Conservation (phyloP, 2,888 invertebrate genomes). For the Leptopterna dolabrata region DNA sequence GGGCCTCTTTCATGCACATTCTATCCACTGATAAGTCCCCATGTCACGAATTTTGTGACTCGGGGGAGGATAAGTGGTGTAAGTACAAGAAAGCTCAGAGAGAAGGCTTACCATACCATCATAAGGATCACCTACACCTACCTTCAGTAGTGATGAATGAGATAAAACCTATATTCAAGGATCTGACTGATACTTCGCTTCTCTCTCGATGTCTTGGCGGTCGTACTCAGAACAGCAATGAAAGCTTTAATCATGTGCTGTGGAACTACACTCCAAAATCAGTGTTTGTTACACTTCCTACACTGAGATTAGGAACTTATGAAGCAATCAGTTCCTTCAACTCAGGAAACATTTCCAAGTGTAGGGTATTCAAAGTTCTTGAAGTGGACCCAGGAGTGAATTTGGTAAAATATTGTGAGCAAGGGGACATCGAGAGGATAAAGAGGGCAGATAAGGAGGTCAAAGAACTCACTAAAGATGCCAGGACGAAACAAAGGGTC, state of each 20-base stretch:
- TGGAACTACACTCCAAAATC: slow-evolving; percentile 10
- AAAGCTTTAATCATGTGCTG: not conserved
- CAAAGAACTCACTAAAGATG: not conserved
- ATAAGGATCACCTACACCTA: slow-evolving; percentile 16
- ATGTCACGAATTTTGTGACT: not conserved
- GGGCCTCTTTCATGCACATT: not conserved
- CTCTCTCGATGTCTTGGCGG: slow-evolving; percentile 6
- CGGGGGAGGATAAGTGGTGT: not conserved
- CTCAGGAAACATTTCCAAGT: not conserved
- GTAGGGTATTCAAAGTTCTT: not conserved
- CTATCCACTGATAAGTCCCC: not conserved
- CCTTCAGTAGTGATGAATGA: not conserved
- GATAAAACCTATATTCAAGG: not conserved
- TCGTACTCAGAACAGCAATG: slow-evolving; percentile 5
- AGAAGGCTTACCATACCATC: not conserved
- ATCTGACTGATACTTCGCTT: not conserved
- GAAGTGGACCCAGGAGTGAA: not conserved
- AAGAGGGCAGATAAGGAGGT: not conserved
- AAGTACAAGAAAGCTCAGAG: not conserved
- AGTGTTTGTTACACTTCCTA: not conserved
- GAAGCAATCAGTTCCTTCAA: not conserved
- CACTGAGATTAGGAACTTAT: not conserved
- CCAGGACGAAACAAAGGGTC: not conserved
- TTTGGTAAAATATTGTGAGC: not conserved
- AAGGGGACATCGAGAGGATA: not conserved